Percentiles rank a stretch among this genome's conserved stretches.
phyloP scores from a whole-genome alignment of 2,888 invertebrate genomes.

The Loripinus fragilis region DNA sequence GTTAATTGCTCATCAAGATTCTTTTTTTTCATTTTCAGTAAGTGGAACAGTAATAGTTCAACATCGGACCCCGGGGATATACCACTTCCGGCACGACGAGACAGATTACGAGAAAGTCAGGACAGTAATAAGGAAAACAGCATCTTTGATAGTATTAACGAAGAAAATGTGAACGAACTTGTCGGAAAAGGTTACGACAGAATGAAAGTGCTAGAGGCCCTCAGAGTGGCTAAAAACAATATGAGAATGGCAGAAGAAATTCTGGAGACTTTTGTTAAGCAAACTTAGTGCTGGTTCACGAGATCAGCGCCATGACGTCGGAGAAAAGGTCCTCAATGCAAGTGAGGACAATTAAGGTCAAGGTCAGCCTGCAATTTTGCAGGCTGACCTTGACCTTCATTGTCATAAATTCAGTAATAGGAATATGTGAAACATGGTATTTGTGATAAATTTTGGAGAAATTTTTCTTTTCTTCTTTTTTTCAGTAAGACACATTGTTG shows the following conservation, averaged over 20 bases:
- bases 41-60: slow-evolving; percentile 16
- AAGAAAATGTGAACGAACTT: slow-evolving; percentile 90
- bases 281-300: slow-evolving; percentile 54
- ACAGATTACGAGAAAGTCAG: slow-evolving; percentile 77
- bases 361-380: no score
- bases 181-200: slow-evolving; percentile 95
- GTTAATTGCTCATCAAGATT: no score
- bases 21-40: slow-evolving; percentile 30
- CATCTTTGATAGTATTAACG: slow-evolving; percentile 72
- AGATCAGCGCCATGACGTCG: no score
- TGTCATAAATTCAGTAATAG: no score
- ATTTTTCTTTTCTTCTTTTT: no score
- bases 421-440: no score
- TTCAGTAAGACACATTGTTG: no score
- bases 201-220: slow-evolving; percentile 94
- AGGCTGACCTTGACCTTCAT: no score
- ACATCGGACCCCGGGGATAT: slow-evolving; percentile 55
- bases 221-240: slow-evolving; percentile 96
- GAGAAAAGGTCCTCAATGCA: no score
- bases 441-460: no score
- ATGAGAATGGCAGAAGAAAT: slow-evolving; percentile 98
- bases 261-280: slow-evolving; percentile 91
- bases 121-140: slow-evolving; percentile 81
- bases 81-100: slow-evolving; percentile 70
- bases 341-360: no score